Conservation (phyloP, 2,797 vertebrate genomes). For the Myotis myotis region DNA sequence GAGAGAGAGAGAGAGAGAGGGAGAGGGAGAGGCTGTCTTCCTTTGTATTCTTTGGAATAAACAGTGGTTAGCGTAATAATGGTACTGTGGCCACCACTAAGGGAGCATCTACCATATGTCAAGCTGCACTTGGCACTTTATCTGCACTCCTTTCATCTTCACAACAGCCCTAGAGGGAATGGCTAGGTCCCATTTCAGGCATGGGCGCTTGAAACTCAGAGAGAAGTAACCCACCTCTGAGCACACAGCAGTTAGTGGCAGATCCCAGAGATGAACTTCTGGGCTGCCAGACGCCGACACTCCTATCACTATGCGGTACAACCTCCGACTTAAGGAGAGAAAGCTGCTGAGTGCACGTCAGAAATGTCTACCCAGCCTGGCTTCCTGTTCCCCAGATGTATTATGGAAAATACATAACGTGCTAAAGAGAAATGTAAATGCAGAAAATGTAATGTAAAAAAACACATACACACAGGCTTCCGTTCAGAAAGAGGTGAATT, state of each 20-base stretch:
- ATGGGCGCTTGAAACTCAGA: not conserved
- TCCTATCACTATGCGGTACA: not conserved
- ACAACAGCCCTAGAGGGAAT: not conserved
- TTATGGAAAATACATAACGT: not conserved
- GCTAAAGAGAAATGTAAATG: not conserved
- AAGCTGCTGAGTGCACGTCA: not conserved
- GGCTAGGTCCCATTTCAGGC: not conserved
- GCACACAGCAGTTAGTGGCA: not conserved
- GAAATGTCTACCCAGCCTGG: not conserved
- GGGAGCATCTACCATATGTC: not conserved
- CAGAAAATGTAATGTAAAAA: not conserved
- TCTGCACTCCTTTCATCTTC: not conserved
- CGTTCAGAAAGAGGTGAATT: not conserved
- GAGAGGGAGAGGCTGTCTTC: not conserved
- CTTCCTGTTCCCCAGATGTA: not conserved
- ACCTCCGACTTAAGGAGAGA: not conserved
- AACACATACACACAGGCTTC: not conserved
- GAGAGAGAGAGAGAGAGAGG: too few relatives aligned
- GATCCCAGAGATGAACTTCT: not conserved
- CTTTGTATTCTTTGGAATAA: not conserved
- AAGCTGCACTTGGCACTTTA: not conserved
- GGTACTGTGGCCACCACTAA: not conserved
- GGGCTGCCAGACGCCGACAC: rapidly evolving
- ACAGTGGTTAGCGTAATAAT: not conserved
- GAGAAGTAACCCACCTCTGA: not conserved